Percentiles rank a stretch among this genome's conserved stretches.
Evolutionary conservation across 2,113 vertebrate species (phyloP).

Genomic region (Plectropomus leopardus): DNA sequence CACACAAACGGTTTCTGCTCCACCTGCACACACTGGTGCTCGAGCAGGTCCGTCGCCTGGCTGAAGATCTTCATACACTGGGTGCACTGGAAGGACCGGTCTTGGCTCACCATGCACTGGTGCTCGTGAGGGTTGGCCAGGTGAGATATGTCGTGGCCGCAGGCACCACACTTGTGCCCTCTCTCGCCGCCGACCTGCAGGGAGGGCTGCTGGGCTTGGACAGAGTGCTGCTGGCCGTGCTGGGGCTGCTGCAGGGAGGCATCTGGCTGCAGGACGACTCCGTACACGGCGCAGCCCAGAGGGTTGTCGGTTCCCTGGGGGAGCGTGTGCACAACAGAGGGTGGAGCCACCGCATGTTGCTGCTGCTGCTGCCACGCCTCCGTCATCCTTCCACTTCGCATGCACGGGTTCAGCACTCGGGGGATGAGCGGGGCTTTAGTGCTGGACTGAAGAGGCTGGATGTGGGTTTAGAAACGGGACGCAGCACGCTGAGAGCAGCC

Average conservation of each 20-base stretch:
- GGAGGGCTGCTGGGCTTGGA: slow-evolving; percentile 83
- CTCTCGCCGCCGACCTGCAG: slow-evolving; percentile 88
- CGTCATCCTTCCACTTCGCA: slow-evolving; percentile 83
- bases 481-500: neutral
- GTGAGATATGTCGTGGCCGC: slow-evolving; percentile 93
- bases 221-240: slow-evolving; percentile 86
- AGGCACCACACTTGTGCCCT: slow-evolving; percentile 92
- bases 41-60: slow-evolving; percentile 95
- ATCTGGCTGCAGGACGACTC: slow-evolving; percentile 93
- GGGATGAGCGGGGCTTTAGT: slow-evolving; percentile 14
- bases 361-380: slow-evolving; percentile 87
- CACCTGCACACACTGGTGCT: slow-evolving; percentile 96
- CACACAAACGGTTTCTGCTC: slow-evolving; percentile 98
- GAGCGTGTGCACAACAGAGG: slow-evolving; percentile 92
- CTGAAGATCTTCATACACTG: slow-evolving; percentile 99
- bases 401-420: slow-evolving; percentile 61
- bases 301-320: slow-evolving; percentile 90
- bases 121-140: slow-evolving; percentile 95
- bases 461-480: slow-evolving; percentile 18
- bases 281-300: slow-evolving; percentile 93
- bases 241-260: slow-evolving; percentile 88
- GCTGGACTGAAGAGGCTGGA: slow-evolving; percentile 30
- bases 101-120: slow-evolving; percentile 93
- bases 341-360: slow-evolving; percentile 87
- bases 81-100: slow-evolving; percentile 97